A percentile compares a stretch with the other conserved stretches of the same genome.
These are phyloP conservation scores for Oreochromis niloticus DNA, from an alignment of 2,113 vertebrate species.

Conservation along the genomic window DNA sequence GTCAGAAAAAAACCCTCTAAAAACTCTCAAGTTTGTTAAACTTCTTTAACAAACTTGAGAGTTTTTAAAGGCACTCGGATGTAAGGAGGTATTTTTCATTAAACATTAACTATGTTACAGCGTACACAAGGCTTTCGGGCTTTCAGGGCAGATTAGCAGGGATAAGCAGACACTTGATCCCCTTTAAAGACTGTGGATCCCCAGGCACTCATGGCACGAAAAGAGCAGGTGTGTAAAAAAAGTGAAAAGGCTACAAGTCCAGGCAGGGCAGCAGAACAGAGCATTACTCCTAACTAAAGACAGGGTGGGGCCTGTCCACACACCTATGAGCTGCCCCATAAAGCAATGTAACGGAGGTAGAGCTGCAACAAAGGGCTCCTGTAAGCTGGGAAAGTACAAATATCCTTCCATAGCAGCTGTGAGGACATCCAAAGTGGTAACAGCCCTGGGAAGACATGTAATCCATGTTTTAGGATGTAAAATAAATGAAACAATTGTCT, in stretches of 20 bases:
- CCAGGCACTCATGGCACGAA: conserved; percentile 39
- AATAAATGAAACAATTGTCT: not conserved
- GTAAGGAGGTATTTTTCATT: not conserved
- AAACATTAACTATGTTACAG: conserved; percentile 26
- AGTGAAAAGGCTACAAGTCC: conserved; percentile 57
- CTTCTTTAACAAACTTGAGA: not conserved
- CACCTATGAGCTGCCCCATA: not conserved
- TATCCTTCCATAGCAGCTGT: not conserved
- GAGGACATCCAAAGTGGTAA: not conserved
- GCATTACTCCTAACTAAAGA: conserved; percentile 24
- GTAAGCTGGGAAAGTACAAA: not conserved
- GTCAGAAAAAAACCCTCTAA: not conserved
- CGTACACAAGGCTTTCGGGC: not conserved
- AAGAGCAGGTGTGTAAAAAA: conserved; percentile 58
- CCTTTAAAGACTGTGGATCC: conserved; percentile 25
- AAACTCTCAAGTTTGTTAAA: not conserved
- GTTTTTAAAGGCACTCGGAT: not conserved
- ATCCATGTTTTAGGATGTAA: not conserved
- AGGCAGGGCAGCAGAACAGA: conserved; percentile 33
- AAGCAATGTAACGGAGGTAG: not conserved
- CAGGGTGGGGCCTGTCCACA: conserved; percentile 36
- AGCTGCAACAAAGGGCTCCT: not conserved
- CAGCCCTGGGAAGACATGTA: not conserved
- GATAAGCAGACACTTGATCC: conserved; percentile 50
- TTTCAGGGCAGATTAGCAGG: conserved; percentile 12